Percentiles rank a stretch among this genome's conserved stretches.
phyloP scores from a whole-genome alignment of 2,888 invertebrate genomes.

The Lomographa bimaculata region DNA sequence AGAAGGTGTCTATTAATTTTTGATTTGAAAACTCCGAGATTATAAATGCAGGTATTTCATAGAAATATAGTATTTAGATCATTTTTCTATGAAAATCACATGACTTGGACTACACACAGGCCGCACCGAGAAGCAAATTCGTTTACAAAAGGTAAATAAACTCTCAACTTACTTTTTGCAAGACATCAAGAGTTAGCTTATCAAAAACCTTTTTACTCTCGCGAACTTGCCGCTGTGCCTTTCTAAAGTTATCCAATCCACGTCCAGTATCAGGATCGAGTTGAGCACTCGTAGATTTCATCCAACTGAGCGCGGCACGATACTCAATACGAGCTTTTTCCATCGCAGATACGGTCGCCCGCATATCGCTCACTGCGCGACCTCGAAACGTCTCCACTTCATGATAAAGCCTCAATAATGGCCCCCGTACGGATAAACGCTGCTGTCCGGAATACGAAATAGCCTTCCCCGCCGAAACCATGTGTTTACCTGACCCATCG shows the following conservation, averaged over 20 bases:
- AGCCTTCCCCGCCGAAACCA: slow-evolving; percentile 89
- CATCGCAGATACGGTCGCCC: slow-evolving; percentile 95
- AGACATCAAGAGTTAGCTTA: slow-evolving; percentile 95
- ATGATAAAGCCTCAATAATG: slow-evolving; percentile 94
- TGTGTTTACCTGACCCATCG: slow-evolving; percentile 88
- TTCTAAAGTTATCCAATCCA: slow-evolving; percentile 97
- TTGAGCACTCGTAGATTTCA: slow-evolving; percentile 98
- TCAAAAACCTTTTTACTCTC: slow-evolving; percentile 95
- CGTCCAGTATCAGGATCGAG: slow-evolving; percentile 98
- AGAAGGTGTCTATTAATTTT: not conserved
- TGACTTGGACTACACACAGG: too few species aligned
- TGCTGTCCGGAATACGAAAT: slow-evolving; percentile 96
- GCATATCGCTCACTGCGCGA: slow-evolving; percentile 96
- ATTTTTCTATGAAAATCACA: too few species aligned
- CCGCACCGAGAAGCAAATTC: too few species aligned
- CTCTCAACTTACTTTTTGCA: slow-evolving; percentile 93
- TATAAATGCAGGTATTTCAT: too few species aligned
- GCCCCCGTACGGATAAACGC: slow-evolving; percentile 92
- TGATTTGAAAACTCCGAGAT: not conserved
- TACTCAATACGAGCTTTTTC: slow-evolving; percentile 98
- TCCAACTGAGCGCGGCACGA: slow-evolving; percentile 97
- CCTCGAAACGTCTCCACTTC: slow-evolving; percentile 98
- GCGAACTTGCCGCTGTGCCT: slow-evolving; percentile 91
- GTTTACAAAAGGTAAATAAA: too few species aligned
- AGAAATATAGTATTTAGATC: too few species aligned